Evolutionary conservation across 92 coral and sea anemone species (phyloP), one percentile per base, ranked within the genome.

Genomic region (Paramuricea clavata): DNA sequence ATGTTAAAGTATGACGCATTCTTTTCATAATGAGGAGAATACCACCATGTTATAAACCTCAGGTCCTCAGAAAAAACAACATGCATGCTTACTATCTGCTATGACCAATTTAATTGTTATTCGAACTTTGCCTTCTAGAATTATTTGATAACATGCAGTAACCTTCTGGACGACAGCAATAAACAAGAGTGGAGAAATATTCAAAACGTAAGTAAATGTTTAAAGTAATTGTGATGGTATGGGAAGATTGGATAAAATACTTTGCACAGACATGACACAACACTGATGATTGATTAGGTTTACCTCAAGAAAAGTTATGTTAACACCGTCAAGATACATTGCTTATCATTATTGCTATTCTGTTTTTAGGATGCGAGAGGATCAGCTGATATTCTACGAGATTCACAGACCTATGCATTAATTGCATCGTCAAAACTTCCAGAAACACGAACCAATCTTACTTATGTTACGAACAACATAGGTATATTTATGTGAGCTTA

Each of bases 171-270:
- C 61, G 81, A 94, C 84, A 97, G 98, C 64, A 97, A 97, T 62
- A 95, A 91, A 52, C 98, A 97, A 64, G 99, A 94, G 77, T 97
- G 99, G 99, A 44, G 62, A 87, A 90, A 94, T 83, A 87, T 97
- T 15, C 99, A 97, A 78, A 88, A 88, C 94, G 98, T 94, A 85
- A 86, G 43, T 32, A 12, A 2, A 56, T n/a, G 15, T 6, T 56
- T 16, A 3, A 56, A 21, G 26, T n/a, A 56, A 56, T n/a, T n/a
- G n/a, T n/a, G n/a, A n/a, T n/a, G n/a, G n/a, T n/a, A n/a, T n/a
- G n/a, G n/a, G n/a, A n/a, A n/a, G n/a, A n/a, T n/a, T n/a, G n/a
- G n/a, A n/a, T n/a, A n/a, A n/a, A n/a, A n/a, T n/a, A n/a, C n/a
- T n/a, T n/a, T n/a, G n/a, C n/a, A n/a, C n/a, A n/a, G n/a, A n/a